Base-by-base conservation (phyloP, 2,113 vertebrate species). In the Hippocampus abdominalis region DNA sequence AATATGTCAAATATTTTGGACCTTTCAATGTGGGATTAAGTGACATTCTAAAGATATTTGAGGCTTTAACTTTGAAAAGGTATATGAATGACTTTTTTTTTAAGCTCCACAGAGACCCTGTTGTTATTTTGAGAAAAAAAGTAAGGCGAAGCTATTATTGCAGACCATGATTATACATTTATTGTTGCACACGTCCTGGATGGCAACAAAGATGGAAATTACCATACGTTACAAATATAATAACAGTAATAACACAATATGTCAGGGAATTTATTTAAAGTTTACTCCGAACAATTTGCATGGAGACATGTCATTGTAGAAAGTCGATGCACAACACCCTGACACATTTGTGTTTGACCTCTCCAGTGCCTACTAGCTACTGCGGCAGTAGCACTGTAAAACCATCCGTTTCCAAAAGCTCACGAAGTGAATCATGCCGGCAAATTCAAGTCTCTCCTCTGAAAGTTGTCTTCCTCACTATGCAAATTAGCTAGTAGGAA, bases 401-500 rank as follows among this genome's bases (percentile, higher is more conserved):
- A 76, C 68, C 83, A 77, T 86, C 86, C 87, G 86, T 78, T 65
- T 68, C 67, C 71, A 64, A 78, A 79, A 39, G 68, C 82, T 89
- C 87, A 86, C 53, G 36, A 71, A 70, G 65, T 44, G 16, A 78
- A 79, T 60, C 42, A 68, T 13, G 42, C 61, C 65, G 57, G 67
- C 49, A 54, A 32, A 27, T 76, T 39, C 72, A 80, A 76, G 70
- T 53, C 73, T 44, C 62, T 67, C 60, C 42, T 46, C 56, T 64
- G 21, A 68, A 3, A 59, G 57, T 44, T 23, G 49, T 57, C 70
- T 29, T 62, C 60, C 67, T 71, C 66, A 71, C 42, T 56, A 42
- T 70, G 49, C 68, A n/a, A 65, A 81, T 90, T 86, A 87, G 87
- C 70, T 79, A 77, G 79, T 86, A 86, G 88, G 82, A 76, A 78